Evolutionary conservation across 2,888 invertebrate genomes (phyloP), one percentile per base, ranked within the genome.

Genomic region (Patella ulyssiponensis): DNA sequence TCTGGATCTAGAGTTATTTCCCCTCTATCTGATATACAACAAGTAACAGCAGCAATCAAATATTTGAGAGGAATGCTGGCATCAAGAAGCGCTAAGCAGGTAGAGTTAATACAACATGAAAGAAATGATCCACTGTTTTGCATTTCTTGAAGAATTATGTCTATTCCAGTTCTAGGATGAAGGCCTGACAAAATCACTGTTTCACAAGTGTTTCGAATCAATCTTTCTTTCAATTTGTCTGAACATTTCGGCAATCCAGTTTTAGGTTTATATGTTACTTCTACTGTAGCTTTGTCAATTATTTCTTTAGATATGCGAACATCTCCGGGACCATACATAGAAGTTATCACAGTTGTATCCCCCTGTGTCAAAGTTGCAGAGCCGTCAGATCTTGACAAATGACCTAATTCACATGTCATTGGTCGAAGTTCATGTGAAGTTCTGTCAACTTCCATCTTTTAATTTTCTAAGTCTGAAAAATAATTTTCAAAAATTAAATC

Each of bases 61-160:
- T 94, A 95, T 82, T 95, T 95, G 95, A 98, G 95, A 17, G 95
- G 94, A n/a, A 97, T 92, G 44, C 96, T 96, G 0, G 96, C 94
- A 92, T 96, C 95, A 1, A 98, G 93, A 53, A 97, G 92, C 0
- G 97, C 96, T 78, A 97, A 92, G 90, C 96, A 97, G 0, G 94
- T 93, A 44, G 96, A 95, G 93, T 98, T 98, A 54, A 98, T 93
- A 17, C 95, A 94, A 91, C 96, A 95, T 0, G 96, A 94, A 75
- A 97, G 92, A 2, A 96, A 83, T 9, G 89, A 89, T 4, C 91
- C 91, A 73, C 83, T 80, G 91, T 97, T 95, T 89, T 97, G 96
- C 88, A 97, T 92, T 93, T 98, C 97, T 91, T 98, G 97, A 76
- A 98, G 91, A 76, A 95, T 95, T 69, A 98, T 92, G 0, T 94